These are phyloP conservation scores for Lagocephalus sceleratus DNA, from an alignment of 2,797 vertebrate species.

Conservation along the genomic window DNA sequence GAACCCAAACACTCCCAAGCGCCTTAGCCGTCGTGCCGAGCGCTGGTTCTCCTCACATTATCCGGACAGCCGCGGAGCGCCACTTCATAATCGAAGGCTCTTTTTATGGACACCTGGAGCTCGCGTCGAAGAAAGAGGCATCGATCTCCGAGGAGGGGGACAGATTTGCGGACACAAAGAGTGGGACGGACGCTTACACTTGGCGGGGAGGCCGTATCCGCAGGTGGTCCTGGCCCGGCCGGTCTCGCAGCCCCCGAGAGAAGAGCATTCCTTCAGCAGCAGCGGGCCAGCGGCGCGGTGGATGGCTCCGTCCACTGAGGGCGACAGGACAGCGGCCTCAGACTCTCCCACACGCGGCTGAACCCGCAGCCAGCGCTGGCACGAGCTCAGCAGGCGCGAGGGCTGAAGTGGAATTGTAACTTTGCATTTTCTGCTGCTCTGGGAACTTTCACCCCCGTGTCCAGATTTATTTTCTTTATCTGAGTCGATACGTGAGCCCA, in stretches of 20 bases:
- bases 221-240: constrained; percentile 87
- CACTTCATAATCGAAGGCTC: constrained; percentile 55
- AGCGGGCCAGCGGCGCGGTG: constrained; percentile 83
- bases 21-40: constrained; percentile 37
- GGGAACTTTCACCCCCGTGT: constrained; percentile 21
- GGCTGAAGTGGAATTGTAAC: not conserved
- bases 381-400: too few species aligned
- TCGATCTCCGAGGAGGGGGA: too few species aligned
- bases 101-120: constrained; percentile 6
- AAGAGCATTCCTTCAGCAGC: constrained; percentile 83
- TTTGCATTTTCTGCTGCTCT: constrained; percentile 20
- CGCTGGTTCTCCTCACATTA: constrained; percentile 35
- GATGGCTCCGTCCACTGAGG: constrained; percentile 88
- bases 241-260: constrained; percentile 82
- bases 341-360: too few species aligned
- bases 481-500: constrained; percentile 33
- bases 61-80: constrained; percentile 18
- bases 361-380: too few species aligned
- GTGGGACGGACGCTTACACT: constrained; percentile 77
- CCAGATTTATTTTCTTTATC: constrained; percentile 6
- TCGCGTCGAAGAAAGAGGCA: too few species aligned
- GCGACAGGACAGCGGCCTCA: constrained; percentile 23
- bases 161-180: too few species aligned
- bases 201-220: constrained; percentile 87
- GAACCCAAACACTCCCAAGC: constrained; percentile 34